These are phyloP conservation scores for Lycodopsis pacificus DNA, from an alignment of 2,797 vertebrate genomes.

Conservation along the genomic window DNA sequence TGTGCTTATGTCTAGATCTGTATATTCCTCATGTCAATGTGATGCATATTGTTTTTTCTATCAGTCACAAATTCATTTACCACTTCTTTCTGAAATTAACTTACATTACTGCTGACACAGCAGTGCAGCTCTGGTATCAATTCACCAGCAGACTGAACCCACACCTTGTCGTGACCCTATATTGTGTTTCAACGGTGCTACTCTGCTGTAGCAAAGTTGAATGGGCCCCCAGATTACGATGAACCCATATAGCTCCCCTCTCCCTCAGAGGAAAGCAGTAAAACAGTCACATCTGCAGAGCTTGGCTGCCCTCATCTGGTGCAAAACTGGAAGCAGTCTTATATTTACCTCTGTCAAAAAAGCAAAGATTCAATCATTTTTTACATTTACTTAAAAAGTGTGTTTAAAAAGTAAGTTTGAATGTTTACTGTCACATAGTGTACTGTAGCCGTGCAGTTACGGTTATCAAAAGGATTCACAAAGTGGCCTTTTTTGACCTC, in stretches of 20 bases:
- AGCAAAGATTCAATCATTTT: neutral
- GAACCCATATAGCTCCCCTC: constrained; percentile 9
- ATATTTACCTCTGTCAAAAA: neutral
- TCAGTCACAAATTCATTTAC: neutral
- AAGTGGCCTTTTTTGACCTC: neutral
- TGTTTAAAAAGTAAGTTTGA: neutral
- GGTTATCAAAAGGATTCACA: neutral
- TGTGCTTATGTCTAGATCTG: neutral
- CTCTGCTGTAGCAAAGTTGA: constrained; percentile 7
- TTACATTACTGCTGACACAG: neutral
- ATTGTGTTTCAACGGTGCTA: neutral
- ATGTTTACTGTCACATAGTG: neutral
- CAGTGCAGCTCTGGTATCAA: neutral
- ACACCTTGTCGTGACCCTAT: constrained; percentile 1
- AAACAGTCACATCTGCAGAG: constrained; percentile 27
- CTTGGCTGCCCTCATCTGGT: constrained; percentile 70
- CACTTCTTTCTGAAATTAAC: neutral
- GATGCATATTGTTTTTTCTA: neutral
- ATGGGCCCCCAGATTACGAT: constrained; percentile 9
- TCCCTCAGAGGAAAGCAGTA: neutral
- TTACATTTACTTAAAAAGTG: neutral
- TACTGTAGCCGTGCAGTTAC: neutral
- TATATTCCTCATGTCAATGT: neutral
- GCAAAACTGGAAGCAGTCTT: constrained; percentile 23
- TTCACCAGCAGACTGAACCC: neutral